phyloP scores from a whole-genome alignment of 2,888 invertebrate genomes.

The Aphidius colemani region DNA sequence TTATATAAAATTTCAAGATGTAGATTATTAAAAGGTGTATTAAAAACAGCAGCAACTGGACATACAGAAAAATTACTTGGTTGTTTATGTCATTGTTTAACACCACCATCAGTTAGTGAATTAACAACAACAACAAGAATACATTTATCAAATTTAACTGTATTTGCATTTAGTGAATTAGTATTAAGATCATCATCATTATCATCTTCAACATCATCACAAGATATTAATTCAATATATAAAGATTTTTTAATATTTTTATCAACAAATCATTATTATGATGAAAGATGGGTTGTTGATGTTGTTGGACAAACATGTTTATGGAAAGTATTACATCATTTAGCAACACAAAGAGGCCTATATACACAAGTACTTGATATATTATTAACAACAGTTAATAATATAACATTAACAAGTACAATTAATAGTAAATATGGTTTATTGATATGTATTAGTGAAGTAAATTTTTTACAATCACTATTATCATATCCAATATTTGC shows the following conservation, averaged over 20 bases:
- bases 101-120: slow-evolving; percentile 62
- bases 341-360: slow-evolving; percentile 64
- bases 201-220: neutral
- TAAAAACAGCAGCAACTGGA: slow-evolving; percentile 68
- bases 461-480: slow-evolving; percentile 58
- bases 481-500: slow-evolving; percentile 61
- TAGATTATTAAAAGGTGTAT: slow-evolving; percentile 65
- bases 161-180: slow-evolving; percentile 69
- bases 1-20: slow-evolving; percentile 80
- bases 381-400: slow-evolving; percentile 61
- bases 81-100: slow-evolving; percentile 65
- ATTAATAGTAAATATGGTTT: slow-evolving; percentile 54
- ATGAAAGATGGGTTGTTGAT: slow-evolving; percentile 68
- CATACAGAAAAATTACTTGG: slow-evolving; percentile 67
- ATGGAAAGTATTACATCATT: slow-evolving; percentile 65
- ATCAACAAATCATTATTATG: slow-evolving; percentile 67
- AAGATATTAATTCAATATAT: slow-evolving; percentile 50
- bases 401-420: slow-evolving; percentile 40
- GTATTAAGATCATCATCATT: slow-evolving; percentile 53
- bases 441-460: slow-evolving; percentile 62
- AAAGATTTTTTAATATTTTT: slow-evolving; percentile 66
- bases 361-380: slow-evolving; percentile 65
- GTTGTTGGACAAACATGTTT: slow-evolving; percentile 69
- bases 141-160: slow-evolving; percentile 69
- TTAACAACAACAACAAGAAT: slow-evolving; percentile 67